phyloP scores from a whole-genome alignment of 2,888 invertebrate genomes.

The Brassicogethes aeneus region DNA sequence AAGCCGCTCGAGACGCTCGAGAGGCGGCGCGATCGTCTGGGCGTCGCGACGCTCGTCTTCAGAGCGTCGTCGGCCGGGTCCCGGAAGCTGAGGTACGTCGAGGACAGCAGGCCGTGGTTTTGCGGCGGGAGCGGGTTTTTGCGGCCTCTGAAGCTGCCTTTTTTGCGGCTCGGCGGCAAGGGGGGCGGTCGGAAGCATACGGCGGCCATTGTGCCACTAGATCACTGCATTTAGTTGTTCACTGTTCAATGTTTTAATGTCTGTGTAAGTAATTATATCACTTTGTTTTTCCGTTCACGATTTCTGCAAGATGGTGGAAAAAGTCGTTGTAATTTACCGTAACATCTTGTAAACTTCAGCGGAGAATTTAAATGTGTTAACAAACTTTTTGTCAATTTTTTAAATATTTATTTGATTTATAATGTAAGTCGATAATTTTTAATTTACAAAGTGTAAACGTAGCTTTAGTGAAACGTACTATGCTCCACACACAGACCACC shows the following conservation, averaged over 20 bases:
- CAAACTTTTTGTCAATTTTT: too few relatives aligned
- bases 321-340: too few relatives aligned
- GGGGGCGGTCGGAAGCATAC: constrained; percentile 51
- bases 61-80: constrained; percentile 45
- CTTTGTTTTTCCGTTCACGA: background rate
- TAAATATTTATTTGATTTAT: too few relatives aligned
- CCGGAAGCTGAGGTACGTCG: constrained; percentile 49
- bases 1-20: constrained; percentile 28
- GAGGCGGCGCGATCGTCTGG: constrained; percentile 27
- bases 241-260: constrained; percentile 8
- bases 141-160: constrained; percentile 19
- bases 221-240: constrained; percentile 4
- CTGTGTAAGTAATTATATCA: constrained; percentile 5
- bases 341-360: too few relatives aligned
- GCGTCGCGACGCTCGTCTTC: constrained; percentile 18
- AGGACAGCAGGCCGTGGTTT: constrained; percentile 38
- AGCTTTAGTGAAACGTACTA: too few relatives aligned
- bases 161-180: constrained; percentile 46
- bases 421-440: too few relatives aligned
- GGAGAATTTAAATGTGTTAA: too few relatives aligned
- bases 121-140: constrained; percentile 12
- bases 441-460: too few relatives aligned
- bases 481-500: too few relatives aligned
- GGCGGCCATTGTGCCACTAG: constrained; percentile 41
- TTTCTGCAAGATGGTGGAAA: too few relatives aligned